phyloP scores from a whole-genome alignment of 2,888 invertebrate genomes.

The Alcis repandata region DNA sequence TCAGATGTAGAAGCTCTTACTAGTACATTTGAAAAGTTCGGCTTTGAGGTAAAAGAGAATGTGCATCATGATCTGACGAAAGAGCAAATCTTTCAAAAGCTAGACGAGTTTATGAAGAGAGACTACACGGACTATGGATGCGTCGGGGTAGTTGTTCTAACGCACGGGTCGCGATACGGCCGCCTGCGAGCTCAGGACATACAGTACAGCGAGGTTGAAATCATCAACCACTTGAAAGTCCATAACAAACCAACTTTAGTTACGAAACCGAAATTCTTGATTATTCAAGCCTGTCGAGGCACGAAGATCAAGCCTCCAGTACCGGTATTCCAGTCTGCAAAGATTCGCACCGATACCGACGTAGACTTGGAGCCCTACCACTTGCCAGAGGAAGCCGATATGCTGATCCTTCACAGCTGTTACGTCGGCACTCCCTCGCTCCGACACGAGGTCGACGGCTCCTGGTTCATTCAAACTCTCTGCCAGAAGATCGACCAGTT shows the following conservation, averaged over 20 bases:
- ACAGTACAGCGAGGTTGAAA: conserved; percentile 67
- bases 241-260: conserved; percentile 66
- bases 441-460: conserved; percentile 54
- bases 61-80: conserved; percentile 62
- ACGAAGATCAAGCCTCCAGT: conserved; percentile 57
- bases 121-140: conserved; percentile 74
- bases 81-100: conserved; percentile 59
- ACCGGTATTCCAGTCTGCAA: conserved; percentile 51
- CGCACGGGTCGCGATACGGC: conserved; percentile 71
- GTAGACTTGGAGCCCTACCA: conserved; percentile 68
- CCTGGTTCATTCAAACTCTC: conserved; percentile 76
- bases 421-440: conserved; percentile 68
- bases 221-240: conserved; percentile 70
- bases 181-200: conserved; percentile 67
- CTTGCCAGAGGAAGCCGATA: conserved; percentile 73
- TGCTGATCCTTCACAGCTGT: conserved; percentile 74
- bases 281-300: conserved; percentile 78
- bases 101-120: conserved; percentile 55
- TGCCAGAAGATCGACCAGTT: conserved; percentile 67
- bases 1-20: conserved; percentile 65
- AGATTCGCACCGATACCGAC: conserved; percentile 61
- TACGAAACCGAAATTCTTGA: conserved; percentile 72
- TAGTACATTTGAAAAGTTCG: conserved; percentile 63
- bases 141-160: conserved; percentile 69
- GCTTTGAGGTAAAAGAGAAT: conserved; percentile 62